Evolutionary conservation across 2,113 vertebrate species (phyloP).

Genomic region (Sinosuthora webbiana): DNA sequence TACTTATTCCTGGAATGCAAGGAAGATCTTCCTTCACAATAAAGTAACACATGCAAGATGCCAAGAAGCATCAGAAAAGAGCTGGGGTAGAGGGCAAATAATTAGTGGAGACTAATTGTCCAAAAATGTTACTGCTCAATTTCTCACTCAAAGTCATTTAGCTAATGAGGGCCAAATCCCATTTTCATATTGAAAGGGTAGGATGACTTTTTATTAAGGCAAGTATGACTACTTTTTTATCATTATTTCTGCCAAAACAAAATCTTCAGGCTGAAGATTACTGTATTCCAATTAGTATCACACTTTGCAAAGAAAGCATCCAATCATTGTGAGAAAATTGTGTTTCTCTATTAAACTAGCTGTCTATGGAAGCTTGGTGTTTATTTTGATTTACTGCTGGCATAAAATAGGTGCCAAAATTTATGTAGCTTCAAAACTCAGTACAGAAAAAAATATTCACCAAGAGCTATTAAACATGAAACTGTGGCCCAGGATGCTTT

Average conservation of each 20-base stretch:
- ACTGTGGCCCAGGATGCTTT: background rate
- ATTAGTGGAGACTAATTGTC: background rate
- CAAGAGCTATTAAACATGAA: background rate
- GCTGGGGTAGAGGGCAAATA: background rate
- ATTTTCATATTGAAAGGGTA: background rate
- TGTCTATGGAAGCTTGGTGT: background rate
- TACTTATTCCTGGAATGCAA: background rate
- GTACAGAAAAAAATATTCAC: background rate
- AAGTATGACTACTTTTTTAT: background rate
- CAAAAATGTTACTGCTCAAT: background rate
- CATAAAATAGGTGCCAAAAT: background rate
- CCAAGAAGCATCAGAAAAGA: background rate
- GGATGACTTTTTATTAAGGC: conserved; percentile 30
- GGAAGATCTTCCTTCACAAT: background rate
- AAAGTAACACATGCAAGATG: background rate
- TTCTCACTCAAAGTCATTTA: conserved; percentile 22
- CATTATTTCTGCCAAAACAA: background rate
- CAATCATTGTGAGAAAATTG: background rate
- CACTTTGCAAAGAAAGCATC: background rate
- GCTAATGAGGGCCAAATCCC: background rate
- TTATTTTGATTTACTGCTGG: background rate
- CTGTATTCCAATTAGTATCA: background rate
- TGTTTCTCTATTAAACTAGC: background rate
- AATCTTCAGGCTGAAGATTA: background rate
- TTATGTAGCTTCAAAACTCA: background rate